phyloP scores from a whole-genome alignment of 1,140 invertebrate genomes.

The Spodoptera litura region DNA sequence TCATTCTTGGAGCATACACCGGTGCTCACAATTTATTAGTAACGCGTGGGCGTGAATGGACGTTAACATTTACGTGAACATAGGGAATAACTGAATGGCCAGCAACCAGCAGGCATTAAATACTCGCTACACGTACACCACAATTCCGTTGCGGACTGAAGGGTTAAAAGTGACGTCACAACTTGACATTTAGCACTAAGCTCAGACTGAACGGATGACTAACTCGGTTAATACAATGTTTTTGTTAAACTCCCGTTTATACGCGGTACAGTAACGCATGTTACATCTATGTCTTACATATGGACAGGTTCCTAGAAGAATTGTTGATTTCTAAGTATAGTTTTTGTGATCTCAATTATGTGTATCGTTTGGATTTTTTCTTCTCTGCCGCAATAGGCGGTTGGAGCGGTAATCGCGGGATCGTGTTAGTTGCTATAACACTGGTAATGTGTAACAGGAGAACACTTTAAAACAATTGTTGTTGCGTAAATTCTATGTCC shows the following conservation, averaged over 20 bases:
- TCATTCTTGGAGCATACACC: slow-evolving; percentile 27
- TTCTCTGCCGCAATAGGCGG: background rate
- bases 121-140: slow-evolving; percentile 6
- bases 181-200: slow-evolving; percentile 35
- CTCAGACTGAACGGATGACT: slow-evolving; percentile 14
- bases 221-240: slow-evolving; percentile 32
- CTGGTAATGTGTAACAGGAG: background rate
- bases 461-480: background rate
- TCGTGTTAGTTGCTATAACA: slow-evolving; percentile 36
- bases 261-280: slow-evolving; percentile 23
- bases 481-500: too few species aligned
- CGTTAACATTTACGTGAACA: slow-evolving; percentile 31
- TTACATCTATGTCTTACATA: slow-evolving; percentile 27
- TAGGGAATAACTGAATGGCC: slow-evolving; percentile 24
- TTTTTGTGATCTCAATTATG: slow-evolving; percentile 19
- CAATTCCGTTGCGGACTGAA: slow-evolving; percentile 4
- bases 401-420: slow-evolving; percentile 1
- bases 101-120: background rate
- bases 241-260: slow-evolving; percentile 16
- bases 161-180: slow-evolving; percentile 26
- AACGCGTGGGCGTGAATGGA: slow-evolving; percentile 31
- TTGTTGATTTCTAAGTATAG: slow-evolving; percentile 40
- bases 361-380: slow-evolving; percentile 27
- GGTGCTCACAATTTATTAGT: slow-evolving; percentile 24
- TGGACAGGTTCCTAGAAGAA: slow-evolving; percentile 40